These are phyloP conservation scores for Lycia hirtaria DNA, from an alignment of 2,888 invertebrate species.

Conservation along the genomic window DNA sequence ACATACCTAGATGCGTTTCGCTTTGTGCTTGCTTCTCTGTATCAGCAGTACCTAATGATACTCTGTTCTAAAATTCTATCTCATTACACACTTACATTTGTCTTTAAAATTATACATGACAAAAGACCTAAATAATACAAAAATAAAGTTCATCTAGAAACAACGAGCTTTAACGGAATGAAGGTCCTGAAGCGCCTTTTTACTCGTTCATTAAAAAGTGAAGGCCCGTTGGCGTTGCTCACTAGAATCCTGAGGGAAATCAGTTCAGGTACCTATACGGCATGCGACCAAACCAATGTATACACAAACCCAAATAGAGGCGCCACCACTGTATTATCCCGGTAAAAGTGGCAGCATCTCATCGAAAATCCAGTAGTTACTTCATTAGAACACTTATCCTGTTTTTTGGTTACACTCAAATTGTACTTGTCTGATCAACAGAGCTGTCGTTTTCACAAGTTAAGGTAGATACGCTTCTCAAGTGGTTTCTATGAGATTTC, in stretches of 20 bases:
- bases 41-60: too few species aligned
- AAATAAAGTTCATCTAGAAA: conserved; percentile 5
- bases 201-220: conserved; percentile 24
- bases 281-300: neutral
- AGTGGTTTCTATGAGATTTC: conserved; percentile 19
- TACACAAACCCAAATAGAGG: neutral
- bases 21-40: too few species aligned
- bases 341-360: neutral
- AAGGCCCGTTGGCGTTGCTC: conserved; percentile 20
- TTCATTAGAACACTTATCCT: neutral
- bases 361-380: neutral
- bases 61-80: too few species aligned
- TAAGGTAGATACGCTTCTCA: neutral
- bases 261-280: conserved; percentile 11
- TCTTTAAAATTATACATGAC: neutral
- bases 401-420: neutral
- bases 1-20: too few species aligned
- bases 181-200: conserved; percentile 13
- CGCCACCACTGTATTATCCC: neutral
- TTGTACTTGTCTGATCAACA: conserved; percentile 1
- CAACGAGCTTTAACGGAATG: conserved; percentile 7
- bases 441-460: conserved; percentile 16
- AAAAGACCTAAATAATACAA: neutral
- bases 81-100: neutral
- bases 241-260: conserved; percentile 28